Evolutionary conservation across 2,888 invertebrate species (phyloP).

Genomic region (Poecilobothrus nobilitatus): DNA sequence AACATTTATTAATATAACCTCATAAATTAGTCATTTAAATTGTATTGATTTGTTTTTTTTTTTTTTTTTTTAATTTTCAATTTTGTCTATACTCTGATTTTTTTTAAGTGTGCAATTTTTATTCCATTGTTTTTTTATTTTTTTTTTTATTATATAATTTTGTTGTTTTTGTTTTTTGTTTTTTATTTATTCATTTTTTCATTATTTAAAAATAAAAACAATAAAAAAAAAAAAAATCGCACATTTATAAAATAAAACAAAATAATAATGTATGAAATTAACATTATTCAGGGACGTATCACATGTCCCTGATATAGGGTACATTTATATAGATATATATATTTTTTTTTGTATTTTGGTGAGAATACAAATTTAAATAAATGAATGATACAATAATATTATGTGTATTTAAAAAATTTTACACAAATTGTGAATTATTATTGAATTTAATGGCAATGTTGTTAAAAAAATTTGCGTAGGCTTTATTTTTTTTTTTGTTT

Average conservation of each 20-base stretch:
- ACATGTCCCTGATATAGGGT: not conserved
- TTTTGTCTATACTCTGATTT: not conserved
- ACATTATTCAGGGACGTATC: conserved; percentile 1
- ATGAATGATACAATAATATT: not conserved
- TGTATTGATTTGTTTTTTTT: not conserved
- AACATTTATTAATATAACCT: conserved; percentile 3
- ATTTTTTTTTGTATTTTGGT: no score
- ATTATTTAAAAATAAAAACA: not conserved
- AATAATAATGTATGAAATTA: not conserved
- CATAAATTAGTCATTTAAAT: conserved; percentile 3
- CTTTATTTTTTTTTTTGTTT: not conserved
- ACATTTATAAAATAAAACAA: not conserved
- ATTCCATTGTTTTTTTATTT: not conserved
- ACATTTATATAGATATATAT: no score
- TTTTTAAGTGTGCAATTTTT: not conserved
- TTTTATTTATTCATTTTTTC: no score
- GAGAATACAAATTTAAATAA: no score
- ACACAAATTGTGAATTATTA: not conserved
- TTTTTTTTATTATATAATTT: no score
- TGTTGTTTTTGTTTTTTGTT: no score
- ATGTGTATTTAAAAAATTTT: not conserved
- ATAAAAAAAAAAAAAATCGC: not conserved
- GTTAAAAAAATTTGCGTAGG: not conserved
- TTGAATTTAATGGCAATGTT: not conserved
- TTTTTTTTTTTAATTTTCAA: not conserved